Conservation (phyloP, 2,888 invertebrate species). For the Osmoderma eremita region DNA sequence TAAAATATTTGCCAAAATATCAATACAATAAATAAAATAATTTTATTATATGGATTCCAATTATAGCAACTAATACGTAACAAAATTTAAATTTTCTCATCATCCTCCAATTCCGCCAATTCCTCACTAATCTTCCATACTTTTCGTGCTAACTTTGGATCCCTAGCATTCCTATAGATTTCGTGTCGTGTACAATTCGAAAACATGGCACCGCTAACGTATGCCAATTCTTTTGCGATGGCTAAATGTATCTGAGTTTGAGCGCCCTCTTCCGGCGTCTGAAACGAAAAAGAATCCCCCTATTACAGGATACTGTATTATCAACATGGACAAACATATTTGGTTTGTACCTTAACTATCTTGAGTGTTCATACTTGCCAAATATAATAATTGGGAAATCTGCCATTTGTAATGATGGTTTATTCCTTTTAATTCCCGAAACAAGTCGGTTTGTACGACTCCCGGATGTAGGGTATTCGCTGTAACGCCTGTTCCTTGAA, state of each 20-base stretch:
- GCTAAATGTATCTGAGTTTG: slow-evolving; percentile 83
- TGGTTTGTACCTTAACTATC: no score
- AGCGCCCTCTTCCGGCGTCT: slow-evolving; percentile 81
- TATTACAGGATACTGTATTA: background rate
- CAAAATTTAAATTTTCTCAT: slow-evolving; percentile 62
- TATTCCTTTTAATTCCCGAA: background rate
- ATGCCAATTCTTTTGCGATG: slow-evolving; percentile 76
- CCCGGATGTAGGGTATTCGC: slow-evolving; percentile 55
- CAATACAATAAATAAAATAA: no score
- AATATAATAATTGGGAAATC: no score
- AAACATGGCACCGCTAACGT: slow-evolving; percentile 80
- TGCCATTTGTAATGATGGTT: no score
- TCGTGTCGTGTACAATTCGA: slow-evolving; percentile 77
- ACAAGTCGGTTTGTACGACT: slow-evolving; percentile 42
- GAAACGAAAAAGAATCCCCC: slow-evolving; percentile 64
- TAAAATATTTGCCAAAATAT: no score
- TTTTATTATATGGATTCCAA: no score
- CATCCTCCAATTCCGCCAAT: slow-evolving; percentile 74
- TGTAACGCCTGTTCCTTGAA: slow-evolving; percentile 49
- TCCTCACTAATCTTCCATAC: slow-evolving; percentile 86
- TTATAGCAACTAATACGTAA: no score
- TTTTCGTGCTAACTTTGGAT: slow-evolving; percentile 76
- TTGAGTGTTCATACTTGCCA: no score
- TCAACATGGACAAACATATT: no score
- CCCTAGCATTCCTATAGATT: slow-evolving; percentile 69